Conservation (phyloP, 2,888 invertebrate species). For the Hydrotaea diabolus region DNA sequence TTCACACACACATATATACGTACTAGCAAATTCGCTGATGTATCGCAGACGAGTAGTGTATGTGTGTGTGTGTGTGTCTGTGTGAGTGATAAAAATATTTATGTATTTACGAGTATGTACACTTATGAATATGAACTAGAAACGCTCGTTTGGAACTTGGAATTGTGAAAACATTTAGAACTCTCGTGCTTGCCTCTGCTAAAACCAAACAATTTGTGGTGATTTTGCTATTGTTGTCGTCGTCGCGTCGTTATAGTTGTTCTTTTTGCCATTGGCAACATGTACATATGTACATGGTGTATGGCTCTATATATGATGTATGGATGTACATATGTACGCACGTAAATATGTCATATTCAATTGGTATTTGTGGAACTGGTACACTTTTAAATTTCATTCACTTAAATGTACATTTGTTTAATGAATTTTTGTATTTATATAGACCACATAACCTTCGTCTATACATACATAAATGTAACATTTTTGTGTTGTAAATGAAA, state of each 20-base stretch:
- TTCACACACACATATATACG: not conserved
- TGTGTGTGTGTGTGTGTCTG: too few species aligned
- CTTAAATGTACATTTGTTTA: slow-evolving; percentile 21
- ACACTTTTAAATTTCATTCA: slow-evolving; percentile 21
- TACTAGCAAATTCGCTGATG: not conserved
- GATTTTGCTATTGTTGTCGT: not conserved
- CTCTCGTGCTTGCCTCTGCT: not conserved
- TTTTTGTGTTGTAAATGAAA: slow-evolving; percentile 18
- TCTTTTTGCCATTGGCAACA: not conserved
- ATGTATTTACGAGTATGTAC: slow-evolving; percentile 14
- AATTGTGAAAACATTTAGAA: slow-evolving; percentile 28
- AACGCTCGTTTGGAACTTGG: slow-evolving; percentile 20
- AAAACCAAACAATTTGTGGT: slow-evolving; percentile 9
- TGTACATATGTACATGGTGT: not conserved
- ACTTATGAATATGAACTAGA: slow-evolving; percentile 33
- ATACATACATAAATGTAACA: not conserved
- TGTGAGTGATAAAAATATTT: slow-evolving; percentile 38
- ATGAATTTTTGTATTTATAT: slow-evolving; percentile 12
- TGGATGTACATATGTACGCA: too few species aligned
- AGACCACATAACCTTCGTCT: not conserved
- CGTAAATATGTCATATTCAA: not conserved
- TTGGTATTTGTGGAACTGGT: not conserved
- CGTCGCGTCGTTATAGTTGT: not conserved
- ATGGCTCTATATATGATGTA: too few species aligned
- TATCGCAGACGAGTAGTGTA: not conserved